phyloP scores from a whole-genome alignment of 1,140 invertebrate genomes.

The Galleria mellonella region DNA sequence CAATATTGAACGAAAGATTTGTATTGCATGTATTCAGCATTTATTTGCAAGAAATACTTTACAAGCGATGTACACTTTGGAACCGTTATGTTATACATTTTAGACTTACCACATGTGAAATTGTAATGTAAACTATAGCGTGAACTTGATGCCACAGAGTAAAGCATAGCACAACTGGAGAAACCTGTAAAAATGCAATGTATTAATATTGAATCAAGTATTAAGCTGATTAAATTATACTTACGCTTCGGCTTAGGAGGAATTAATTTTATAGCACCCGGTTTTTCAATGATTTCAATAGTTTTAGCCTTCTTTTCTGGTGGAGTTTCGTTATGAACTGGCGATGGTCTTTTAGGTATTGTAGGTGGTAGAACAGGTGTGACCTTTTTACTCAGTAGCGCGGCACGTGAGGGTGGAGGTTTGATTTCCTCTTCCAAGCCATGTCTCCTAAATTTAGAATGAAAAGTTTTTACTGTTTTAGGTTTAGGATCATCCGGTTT shows the following conservation, averaged over 20 bases:
- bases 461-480: conserved; percentile 91
- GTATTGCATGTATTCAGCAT: conserved; percentile 45
- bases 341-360: conserved; percentile 79
- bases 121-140: conserved; percentile 34
- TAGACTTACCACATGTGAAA: conserved; percentile 61
- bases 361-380: conserved; percentile 67
- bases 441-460: conserved; percentile 90
- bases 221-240: conserved; percentile 66
- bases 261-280: conserved; percentile 88
- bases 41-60: conserved; percentile 64
- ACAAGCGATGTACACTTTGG: conserved; percentile 39
- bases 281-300: conserved; percentile 78
- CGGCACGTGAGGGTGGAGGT: conserved; percentile 80
- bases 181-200: conserved; percentile 60
- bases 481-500: conserved; percentile 80
- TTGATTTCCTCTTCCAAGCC: conserved; percentile 88
- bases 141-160: conserved; percentile 21
- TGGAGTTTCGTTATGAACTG: conserved; percentile 74
- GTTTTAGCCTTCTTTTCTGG: conserved; percentile 85
- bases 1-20: conserved; percentile 51
- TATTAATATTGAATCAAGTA: conserved; percentile 32
- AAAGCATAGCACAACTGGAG: conserved; percentile 15
- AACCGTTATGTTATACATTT: conserved; percentile 64
- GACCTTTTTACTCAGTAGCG: conserved; percentile 76
- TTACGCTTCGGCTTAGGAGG: conserved; percentile 92